A percentile compares a stretch with the other conserved stretches of the same genome.
Evolutionary conservation across 2,888 invertebrate genomes (phyloP).

Genomic region (Quadroppia sp.): DNA sequence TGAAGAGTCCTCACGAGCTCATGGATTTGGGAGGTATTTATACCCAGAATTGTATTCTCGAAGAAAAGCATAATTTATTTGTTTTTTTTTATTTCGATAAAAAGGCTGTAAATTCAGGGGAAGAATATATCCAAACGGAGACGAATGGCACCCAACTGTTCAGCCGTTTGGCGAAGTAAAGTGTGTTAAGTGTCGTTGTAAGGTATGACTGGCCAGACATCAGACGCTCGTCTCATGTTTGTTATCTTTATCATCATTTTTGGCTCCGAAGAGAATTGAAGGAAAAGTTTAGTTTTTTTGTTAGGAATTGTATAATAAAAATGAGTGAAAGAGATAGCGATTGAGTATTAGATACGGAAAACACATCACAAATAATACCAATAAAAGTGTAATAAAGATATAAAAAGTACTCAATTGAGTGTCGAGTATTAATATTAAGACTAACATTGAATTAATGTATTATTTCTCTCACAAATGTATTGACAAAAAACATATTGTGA

Average conservation of each 20-base stretch:
- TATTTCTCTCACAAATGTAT: neutral
- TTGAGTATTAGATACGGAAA: neutral
- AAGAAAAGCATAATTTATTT: neutral
- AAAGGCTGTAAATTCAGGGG: constrained; percentile 64
- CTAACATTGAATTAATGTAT: neutral
- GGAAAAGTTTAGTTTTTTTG: neutral
- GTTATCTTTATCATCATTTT: neutral
- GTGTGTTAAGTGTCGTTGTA: constrained; percentile 85
- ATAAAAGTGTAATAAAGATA: neutral
- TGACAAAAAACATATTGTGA: neutral
- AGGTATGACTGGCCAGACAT: constrained; percentile 52
- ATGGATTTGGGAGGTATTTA: constrained; percentile 48
- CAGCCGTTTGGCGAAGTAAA: constrained; percentile 80
- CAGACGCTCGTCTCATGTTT: neutral
- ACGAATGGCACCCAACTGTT: constrained; percentile 81
- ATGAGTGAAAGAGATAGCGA: neutral
- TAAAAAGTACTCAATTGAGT: neutral
- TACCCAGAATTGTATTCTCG: neutral
- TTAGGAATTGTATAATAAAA: neutral
- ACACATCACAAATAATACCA: neutral
- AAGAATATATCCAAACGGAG: constrained; percentile 67
- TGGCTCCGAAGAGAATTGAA: neutral
- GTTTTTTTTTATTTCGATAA: too few relatives aligned
- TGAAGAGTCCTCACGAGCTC: constrained; percentile 46
- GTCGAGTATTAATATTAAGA: neutral